These are phyloP conservation scores for Ceyx cyanopectus DNA, from an alignment of 2,113 vertebrate genomes.

Conservation along the genomic window DNA sequence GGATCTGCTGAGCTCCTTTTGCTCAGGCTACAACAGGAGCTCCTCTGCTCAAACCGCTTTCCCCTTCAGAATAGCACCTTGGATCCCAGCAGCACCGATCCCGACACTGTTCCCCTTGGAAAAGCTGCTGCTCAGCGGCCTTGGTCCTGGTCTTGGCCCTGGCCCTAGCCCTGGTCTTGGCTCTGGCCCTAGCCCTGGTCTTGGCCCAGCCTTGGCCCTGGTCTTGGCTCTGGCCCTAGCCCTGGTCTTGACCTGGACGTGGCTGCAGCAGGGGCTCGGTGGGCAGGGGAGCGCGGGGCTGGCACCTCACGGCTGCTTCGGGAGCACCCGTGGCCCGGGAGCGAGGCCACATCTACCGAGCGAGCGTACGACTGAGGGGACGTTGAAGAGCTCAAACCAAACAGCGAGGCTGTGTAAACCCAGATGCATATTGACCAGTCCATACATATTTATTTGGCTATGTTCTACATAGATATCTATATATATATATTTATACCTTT, in stretches of 20 bases:
- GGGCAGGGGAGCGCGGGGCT: background rate
- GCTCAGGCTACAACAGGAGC: background rate
- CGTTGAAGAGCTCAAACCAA: background rate
- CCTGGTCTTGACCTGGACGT: too few relatives aligned
- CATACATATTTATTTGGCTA: conserved; percentile 75
- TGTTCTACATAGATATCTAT: conserved; percentile 70
- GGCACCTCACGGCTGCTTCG: background rate
- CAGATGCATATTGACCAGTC: conserved; percentile 52
- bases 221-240: background rate
- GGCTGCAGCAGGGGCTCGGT: background rate
- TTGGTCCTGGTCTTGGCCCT: background rate
- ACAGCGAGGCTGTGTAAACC: conserved; percentile 17
- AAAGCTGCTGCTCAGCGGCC: background rate
- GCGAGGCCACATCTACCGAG: background rate
- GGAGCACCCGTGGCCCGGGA: background rate
- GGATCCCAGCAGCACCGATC: background rate
- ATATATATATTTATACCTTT: conserved; percentile 69
- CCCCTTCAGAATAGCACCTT: background rate
- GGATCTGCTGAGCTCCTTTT: background rate
- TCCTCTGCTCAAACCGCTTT: background rate
- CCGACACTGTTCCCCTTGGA: background rate
- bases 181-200: too few relatives aligned
- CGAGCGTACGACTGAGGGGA: background rate
- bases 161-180: background rate
- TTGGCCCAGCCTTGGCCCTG: background rate